Evolutionary conservation across 92 coral and sea anemone genomes (phyloP), one percentile per base, ranked within the genome.

Genomic region (Actinostola sp.): DNA sequence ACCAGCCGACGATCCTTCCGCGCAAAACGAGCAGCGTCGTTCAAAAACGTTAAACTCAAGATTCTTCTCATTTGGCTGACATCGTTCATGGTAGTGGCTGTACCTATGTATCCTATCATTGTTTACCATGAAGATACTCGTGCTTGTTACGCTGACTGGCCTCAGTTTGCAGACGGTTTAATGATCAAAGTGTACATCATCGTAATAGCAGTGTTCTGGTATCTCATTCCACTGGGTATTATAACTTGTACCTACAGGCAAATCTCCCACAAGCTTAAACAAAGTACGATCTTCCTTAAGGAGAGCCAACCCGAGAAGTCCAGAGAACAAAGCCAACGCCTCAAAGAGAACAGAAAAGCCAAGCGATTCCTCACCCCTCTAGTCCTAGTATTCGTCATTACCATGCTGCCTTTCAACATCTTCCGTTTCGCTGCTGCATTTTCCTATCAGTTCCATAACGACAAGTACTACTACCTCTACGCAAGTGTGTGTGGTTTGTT

Each of bases 281-380:
- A 61, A 33, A 73, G 79, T 16, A 62, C 50, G 34, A 43, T 52
- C 24, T 73, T 73, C 33, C 79, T 42, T 49, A 60, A 73, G 61
- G 56, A 27, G 0, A 71, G 55, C 66, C 77, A 58, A 20, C 7
- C 53, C 6, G 42, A 1, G 0, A 71, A 58, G 55, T 55, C 66
- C 44, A 55, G 43, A 38, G 77, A 55, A 21, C 66, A 71, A 42
- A 55, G 29, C 8, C 54, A 39, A 36, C 77, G 77, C 9, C 56
- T 71, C 31, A 58, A 71, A 25, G 71, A 73, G 32, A 73, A 73
- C 71, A 73, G 27, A 23, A 59, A 61, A 45, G 79, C 79, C 3
- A 63, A 73, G 25, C 49, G 61, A 28, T 46, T 73, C 49, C 70
- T 73, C 0, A 73, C 79, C 8, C 79, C 79, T 2, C 45, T 73